Evolutionary conservation across 92 coral and sea anemone species (phyloP), one percentile per base, ranked within the genome.

Genomic region (Plumapathes pennacea): DNA sequence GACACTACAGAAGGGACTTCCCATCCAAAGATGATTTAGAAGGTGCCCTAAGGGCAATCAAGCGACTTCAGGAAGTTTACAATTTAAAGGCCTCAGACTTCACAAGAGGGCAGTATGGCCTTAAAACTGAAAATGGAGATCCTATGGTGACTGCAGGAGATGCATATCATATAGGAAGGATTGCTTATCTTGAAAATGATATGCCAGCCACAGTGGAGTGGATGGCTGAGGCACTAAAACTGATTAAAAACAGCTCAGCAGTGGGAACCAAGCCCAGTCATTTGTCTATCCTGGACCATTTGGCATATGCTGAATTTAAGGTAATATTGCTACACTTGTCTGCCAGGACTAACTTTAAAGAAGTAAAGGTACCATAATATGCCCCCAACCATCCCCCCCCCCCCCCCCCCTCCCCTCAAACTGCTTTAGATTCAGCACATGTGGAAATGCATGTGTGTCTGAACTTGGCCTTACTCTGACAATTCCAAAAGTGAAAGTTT

Each of bases 161-260:
- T 62, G 68, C 89, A n/a, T 94, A 66, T 54, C 61, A 56, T n/a
- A 76, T 94, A 36, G 99, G 96, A 27, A 68, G 96, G 24, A 72
- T 46, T 10, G 74, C 94, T 4, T 94, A 76, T 44, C 46, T 72
- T 22, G 82, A 62, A 20, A 47, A 74, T 20, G 90, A 94, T 51
- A 78, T 67, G 60, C 38, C 57, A 12, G 58, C 37, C 44, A 84
- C 94, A 8, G 68, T 54, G 38, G 64, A 84, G 56, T 94, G 99
- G 99, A 94, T 94, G 99, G 50, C 52, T 50, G 99, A 88, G 44
- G 81, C 99, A 8, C 56, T 94, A 10, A 65, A 94, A 23, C 67
- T 76, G 26, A 55, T 94, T 80, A 81, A n/a, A n/a, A n/a, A n/a
- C n/a, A 2, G 18, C 73, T 20, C 29, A 24, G 4, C 26, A 46